Conservation (phyloP, 2,113 vertebrate genomes). For the Rhadina sibilatrix region DNA sequence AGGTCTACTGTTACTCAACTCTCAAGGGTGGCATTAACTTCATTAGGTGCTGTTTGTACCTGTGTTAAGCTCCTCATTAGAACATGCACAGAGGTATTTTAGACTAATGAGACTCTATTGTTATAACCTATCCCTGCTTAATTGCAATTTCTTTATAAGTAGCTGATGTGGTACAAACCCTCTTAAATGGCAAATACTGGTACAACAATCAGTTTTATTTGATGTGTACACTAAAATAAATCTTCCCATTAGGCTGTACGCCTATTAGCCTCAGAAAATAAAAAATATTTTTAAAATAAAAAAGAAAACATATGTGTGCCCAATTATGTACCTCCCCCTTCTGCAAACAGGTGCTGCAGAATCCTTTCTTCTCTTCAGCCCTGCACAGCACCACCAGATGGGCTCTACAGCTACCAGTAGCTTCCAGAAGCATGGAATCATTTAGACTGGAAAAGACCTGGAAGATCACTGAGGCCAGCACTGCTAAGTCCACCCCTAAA, state of each 20-base stretch:
- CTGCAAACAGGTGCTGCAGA: no score
- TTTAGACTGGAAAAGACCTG: background rate
- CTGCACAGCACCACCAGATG: background rate
- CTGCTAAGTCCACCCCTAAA: background rate
- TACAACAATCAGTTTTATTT: background rate
- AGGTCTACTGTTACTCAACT: background rate
- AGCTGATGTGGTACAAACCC: background rate
- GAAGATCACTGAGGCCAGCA: background rate
- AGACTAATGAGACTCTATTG: background rate
- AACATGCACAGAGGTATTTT: background rate
- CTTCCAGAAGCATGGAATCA: background rate
- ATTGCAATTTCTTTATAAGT: background rate
- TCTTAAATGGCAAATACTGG: background rate
- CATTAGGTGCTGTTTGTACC: slow-evolving; percentile 33
- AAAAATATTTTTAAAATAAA: background rate
- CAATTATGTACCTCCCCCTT: background rate
- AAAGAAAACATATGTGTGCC: rapidly evolving
- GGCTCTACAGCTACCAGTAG: background rate
- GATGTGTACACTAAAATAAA: background rate
- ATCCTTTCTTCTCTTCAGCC: background rate
- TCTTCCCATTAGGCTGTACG: background rate
- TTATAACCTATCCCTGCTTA: background rate
- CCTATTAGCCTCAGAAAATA: background rate
- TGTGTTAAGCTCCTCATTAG: slow-evolving; percentile 31
- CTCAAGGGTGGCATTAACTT: slow-evolving; percentile 9